Evolutionary conservation across 2,113 vertebrate species (phyloP).

Genomic region (Antigone vipio): DNA sequence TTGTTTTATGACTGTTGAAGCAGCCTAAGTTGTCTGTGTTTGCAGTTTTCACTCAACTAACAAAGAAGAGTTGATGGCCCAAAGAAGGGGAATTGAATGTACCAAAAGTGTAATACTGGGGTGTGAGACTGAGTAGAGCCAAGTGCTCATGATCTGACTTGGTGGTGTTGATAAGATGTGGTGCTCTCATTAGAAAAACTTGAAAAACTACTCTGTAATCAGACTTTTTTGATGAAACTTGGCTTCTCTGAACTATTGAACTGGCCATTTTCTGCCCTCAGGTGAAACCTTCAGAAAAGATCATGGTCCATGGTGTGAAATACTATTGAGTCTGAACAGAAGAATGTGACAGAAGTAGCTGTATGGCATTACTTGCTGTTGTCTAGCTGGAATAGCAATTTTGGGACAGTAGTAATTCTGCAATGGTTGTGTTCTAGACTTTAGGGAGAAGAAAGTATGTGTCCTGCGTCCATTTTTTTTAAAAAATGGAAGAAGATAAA

Average conservation of each 20-base stretch:
- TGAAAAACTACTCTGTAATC: not conserved
- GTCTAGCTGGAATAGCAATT: not conserved
- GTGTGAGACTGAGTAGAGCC: not conserved
- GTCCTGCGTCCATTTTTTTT: not conserved
- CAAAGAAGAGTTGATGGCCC: not conserved
- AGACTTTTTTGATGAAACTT: not conserved
- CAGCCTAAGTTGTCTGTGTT: not conserved
- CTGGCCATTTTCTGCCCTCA: slow-evolving; percentile 27
- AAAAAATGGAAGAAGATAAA: not conserved
- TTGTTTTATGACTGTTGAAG: not conserved
- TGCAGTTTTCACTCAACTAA: not conserved
- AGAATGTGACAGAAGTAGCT: not conserved
- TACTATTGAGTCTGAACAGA: not conserved
- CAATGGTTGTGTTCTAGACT: not conserved
- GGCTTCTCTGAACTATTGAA: slow-evolving; percentile 33
- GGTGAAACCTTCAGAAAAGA: slow-evolving; percentile 34
- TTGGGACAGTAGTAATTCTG: not conserved
- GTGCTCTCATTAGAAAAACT: not conserved
- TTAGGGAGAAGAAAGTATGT: not conserved
- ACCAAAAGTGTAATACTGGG: not conserved
- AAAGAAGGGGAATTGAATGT: not conserved
- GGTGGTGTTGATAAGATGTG: not conserved
- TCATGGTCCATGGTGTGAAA: slow-evolving; percentile 7
- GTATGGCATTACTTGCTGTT: not conserved
- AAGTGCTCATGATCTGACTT: not conserved